Conservation (phyloP, 2,113 vertebrate genomes). For the Oreochromis spilurus region DNA sequence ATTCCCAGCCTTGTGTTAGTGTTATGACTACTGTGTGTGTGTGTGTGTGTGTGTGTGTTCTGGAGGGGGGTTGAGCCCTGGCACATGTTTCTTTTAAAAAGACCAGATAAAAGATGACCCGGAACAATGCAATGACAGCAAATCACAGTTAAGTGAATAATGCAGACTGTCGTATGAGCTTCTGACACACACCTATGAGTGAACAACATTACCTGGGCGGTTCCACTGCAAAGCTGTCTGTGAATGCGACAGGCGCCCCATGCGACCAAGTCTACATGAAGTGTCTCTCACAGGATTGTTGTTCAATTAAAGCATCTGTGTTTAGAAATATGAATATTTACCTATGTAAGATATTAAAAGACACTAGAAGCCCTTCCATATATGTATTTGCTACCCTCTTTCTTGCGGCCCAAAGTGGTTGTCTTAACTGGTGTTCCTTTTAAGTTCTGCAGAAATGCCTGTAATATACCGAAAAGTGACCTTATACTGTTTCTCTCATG, state of each 20-base stretch:
- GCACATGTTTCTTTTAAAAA: neutral
- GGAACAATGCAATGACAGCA: neutral
- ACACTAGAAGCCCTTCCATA: neutral
- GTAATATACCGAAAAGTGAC: neutral
- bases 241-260: neutral
- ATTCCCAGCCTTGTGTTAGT: neutral
- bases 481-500: neutral
- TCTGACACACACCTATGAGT: neutral
- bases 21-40: neutral
- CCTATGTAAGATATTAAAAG: neutral
- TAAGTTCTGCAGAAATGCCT: neutral
- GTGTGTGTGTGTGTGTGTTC: neutral
- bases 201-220: neutral
- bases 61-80: neutral
- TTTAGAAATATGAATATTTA: neutral
- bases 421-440: neutral
- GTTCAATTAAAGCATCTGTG: neutral
- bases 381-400: neutral
- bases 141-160: neutral
- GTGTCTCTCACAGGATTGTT: neutral
- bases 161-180: neutral
- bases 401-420: neutral
- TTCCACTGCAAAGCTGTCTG: neutral
- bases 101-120: neutral
- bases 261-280: neutral